These are phyloP conservation scores for Drosophila rufa DNA, from an alignment of 1,140 invertebrate genomes.

Conservation along the genomic window DNA sequence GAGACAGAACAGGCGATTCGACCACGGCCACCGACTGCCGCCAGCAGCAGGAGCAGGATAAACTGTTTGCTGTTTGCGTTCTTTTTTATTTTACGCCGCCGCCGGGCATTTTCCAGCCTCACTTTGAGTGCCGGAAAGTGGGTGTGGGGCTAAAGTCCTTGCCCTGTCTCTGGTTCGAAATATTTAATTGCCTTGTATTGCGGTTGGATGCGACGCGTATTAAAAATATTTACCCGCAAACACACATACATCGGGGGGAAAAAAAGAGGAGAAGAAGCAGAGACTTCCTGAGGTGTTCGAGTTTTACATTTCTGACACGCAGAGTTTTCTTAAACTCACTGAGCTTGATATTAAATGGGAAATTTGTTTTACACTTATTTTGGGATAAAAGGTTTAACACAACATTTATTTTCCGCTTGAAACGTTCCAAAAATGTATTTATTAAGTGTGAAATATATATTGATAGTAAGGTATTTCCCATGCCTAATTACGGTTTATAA, in stretches of 20 bases:
- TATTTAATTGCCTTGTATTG: conserved; percentile 84
- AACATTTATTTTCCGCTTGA: too few species aligned
- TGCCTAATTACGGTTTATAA: background rate
- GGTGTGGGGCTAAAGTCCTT: conserved; percentile 36
- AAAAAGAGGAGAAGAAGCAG: conserved; percentile 5
- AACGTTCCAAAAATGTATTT: background rate
- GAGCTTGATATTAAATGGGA: background rate
- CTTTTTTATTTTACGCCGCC: conserved; percentile 41
- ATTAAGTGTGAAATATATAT: too few species aligned
- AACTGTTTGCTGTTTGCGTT: conserved; percentile 60
- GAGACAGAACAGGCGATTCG: conserved; percentile 40
- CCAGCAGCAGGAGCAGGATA: conserved; percentile 58
- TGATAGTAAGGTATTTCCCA: too few species aligned
- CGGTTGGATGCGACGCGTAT: conserved; percentile 79
- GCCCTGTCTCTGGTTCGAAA: conserved; percentile 61
- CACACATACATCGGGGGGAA: background rate
- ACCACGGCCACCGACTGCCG: conserved; percentile 56
- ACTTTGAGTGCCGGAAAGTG: conserved; percentile 52
- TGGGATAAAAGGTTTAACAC: too few species aligned
- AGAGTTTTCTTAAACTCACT: background rate
- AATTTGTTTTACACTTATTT: background rate
- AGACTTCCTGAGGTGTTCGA: conserved; percentile 58
- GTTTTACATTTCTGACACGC: conserved; percentile 42
- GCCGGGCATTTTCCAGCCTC: conserved; percentile 41
- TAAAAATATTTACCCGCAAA: conserved; percentile 80